These are phyloP conservation scores for Bombus vancouverensis DNA, from an alignment of 1,140 invertebrate genomes.

Conservation along the genomic window DNA sequence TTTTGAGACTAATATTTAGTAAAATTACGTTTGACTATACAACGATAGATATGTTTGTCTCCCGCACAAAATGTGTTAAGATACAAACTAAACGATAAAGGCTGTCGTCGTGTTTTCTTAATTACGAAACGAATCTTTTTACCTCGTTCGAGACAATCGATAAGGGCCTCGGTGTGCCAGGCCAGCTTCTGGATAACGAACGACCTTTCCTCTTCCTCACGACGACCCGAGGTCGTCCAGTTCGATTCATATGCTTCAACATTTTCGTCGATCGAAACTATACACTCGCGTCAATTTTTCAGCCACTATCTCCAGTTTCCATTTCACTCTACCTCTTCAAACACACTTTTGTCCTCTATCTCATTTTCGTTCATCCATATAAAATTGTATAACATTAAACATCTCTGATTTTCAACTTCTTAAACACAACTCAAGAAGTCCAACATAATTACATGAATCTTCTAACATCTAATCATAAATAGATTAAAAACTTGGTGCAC, in stretches of 20 bases:
- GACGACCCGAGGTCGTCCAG: conserved; percentile 68
- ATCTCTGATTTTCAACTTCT: too few relatives aligned
- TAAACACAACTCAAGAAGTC: background rate
- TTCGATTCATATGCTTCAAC: conserved; percentile 76
- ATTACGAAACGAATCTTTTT: conserved; percentile 50
- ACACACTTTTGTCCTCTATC: background rate
- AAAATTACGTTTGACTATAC: too few relatives aligned
- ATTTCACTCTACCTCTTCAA: background rate
- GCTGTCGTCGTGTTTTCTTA: background rate
- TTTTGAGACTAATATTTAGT: too few relatives aligned
- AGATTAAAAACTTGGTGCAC: background rate
- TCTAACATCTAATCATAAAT: background rate
- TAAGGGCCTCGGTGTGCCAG: conserved; percentile 76
- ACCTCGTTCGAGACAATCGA: conserved; percentile 78
- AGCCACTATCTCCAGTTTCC: background rate
- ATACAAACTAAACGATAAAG: background rate
- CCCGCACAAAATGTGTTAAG: too few relatives aligned
- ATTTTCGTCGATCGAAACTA: conserved; percentile 57
- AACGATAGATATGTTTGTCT: too few relatives aligned
- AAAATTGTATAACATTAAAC: background rate
- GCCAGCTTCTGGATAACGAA: conserved; percentile 79
- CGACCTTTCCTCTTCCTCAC: conserved; percentile 76
- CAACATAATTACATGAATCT: background rate
- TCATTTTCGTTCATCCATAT: background rate
- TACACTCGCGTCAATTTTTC: background rate